A percentile compares a stretch with the other conserved stretches of the same genome.
Conservation (phyloP, 2,797 vertebrate species). For the Bradypodion ventrale region DNA sequence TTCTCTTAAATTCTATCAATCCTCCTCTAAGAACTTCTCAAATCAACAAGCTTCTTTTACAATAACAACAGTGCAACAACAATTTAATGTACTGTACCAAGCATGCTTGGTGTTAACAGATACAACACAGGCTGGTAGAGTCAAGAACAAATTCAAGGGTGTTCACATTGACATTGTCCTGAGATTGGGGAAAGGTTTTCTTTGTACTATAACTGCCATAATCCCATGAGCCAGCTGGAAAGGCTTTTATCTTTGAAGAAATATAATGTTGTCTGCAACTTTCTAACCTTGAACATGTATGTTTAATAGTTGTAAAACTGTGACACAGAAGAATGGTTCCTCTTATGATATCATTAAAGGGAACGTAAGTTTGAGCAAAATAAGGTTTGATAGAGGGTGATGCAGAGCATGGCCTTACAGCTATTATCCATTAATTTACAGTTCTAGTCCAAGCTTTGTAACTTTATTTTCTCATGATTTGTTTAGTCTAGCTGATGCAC, state of each 20-base stretch:
- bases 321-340: background rate
- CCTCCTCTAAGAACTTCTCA: constrained; percentile 24
- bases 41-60: constrained; percentile 34
- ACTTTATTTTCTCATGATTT: constrained; percentile 49
- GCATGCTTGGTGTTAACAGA: too few relatives aligned
- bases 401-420: constrained; percentile 38
- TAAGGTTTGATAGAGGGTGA: constrained; percentile 20
- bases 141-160: constrained; percentile 14
- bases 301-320: constrained; percentile 19
- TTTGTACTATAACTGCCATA: too few relatives aligned
- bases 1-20: constrained; percentile 44
- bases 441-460: constrained; percentile 42
- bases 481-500: constrained; percentile 54
- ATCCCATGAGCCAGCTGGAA: too few relatives aligned
- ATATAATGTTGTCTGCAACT: too few relatives aligned
- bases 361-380: background rate
- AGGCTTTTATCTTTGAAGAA: too few relatives aligned
- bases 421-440: constrained; percentile 49
- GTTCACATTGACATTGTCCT: background rate
- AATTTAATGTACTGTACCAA: background rate
- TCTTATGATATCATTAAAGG: background rate
- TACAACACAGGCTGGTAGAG: background rate
- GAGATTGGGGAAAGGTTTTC: too few relatives aligned
- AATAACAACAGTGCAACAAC: too few relatives aligned
- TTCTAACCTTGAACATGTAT: background rate